A percentile compares a stretch with the other conserved stretches of the same genome.
These are phyloP conservation scores for Telmatochromis sp. DNA, from an alignment of 2,113 vertebrate genomes.

Conservation along the genomic window DNA sequence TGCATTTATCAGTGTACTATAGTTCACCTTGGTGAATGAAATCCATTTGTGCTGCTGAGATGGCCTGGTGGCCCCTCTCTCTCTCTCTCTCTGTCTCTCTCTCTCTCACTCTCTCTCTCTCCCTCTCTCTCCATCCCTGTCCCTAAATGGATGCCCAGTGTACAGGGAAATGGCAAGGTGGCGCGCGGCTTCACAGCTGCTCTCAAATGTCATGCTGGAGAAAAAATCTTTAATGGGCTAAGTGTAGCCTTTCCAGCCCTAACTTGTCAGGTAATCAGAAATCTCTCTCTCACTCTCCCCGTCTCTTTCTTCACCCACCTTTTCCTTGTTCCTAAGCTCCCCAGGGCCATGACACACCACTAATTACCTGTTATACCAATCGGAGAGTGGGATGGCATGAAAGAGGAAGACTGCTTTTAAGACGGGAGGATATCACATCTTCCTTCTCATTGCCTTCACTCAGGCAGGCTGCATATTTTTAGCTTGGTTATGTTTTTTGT, in stretches of 20 bases:
- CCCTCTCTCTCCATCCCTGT: conserved; percentile 44
- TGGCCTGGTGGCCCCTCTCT: conserved; percentile 74
- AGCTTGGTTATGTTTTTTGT: conserved; percentile 25
- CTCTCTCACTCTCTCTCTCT: conserved; percentile 7
- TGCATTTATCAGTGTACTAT: conserved; percentile 95
- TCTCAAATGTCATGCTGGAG: conserved; percentile 97
- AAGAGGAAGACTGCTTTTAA: conserved; percentile 80
- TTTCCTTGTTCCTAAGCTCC: conserved; percentile 78
- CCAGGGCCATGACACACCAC: conserved; percentile 81
- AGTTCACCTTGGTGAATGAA: conserved; percentile 86
- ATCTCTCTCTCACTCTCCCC: conserved; percentile 83
- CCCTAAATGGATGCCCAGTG: conserved; percentile 84
- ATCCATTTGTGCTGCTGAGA: conserved; percentile 89
- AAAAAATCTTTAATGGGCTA: conserved; percentile 98
- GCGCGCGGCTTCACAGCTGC: conserved; percentile 78
- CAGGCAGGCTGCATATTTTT: conserved; percentile 30
- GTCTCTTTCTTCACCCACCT: conserved; percentile 67
- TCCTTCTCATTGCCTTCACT: conserved; percentile 16
- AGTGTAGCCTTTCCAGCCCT: conserved; percentile 98
- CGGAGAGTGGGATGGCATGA: conserved; percentile 75
- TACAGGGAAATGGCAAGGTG: conserved; percentile 92
- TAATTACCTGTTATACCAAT: conserved; percentile 92
- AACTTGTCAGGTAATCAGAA: conserved; percentile 95
- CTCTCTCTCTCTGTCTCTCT: background rate
- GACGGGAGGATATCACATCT: conserved; percentile 60